These are phyloP conservation scores for Diadema setosum DNA, from an alignment of 35 echinoderm and acorn worm genomes.

Conservation along the genomic window DNA sequence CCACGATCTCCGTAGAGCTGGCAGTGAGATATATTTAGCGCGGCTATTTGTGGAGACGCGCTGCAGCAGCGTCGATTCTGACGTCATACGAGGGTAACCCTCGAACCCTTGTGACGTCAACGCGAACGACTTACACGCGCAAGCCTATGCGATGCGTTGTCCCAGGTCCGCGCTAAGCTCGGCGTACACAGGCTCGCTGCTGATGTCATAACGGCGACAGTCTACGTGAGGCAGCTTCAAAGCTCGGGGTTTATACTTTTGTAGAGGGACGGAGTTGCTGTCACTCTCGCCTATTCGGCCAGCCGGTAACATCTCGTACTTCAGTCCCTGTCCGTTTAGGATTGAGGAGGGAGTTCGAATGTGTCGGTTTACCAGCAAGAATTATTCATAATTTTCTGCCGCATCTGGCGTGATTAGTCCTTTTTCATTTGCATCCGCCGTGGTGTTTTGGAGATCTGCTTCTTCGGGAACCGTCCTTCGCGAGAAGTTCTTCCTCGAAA, in stretches of 20 bases:
- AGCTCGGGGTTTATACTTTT: slow-evolving; percentile 9
- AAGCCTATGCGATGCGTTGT: neutral
- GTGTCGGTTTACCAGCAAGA: neutral
- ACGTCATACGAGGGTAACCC: slow-evolving; percentile 17
- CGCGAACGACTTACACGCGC: slow-evolving; percentile 19
- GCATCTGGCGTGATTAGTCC: too few relatives aligned
- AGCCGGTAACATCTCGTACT: neutral
- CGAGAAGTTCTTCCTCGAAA: too few relatives aligned
- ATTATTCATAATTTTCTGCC: too few relatives aligned
- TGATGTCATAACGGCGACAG: neutral
- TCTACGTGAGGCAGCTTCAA: neutral
- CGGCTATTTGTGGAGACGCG: slow-evolving; percentile 11
- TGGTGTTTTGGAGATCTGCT: too few relatives aligned
- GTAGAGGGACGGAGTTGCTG: neutral
- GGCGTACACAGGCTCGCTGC: neutral
- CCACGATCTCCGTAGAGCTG: too few relatives aligned
- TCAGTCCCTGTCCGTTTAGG: neutral
- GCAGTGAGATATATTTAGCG: slow-evolving; percentile 24
- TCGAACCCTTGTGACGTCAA: slow-evolving; percentile 21
- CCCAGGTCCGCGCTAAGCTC: neutral
- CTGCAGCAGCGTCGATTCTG: slow-evolving; percentile 6
- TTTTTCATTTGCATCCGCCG: too few relatives aligned
- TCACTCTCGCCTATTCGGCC: neutral
- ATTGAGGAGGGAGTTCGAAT: neutral
- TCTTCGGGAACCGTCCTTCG: too few relatives aligned